Evolutionary conservation across 2,797 vertebrate species (phyloP).

Genomic region (Gobionotothen gibberifrons): DNA sequence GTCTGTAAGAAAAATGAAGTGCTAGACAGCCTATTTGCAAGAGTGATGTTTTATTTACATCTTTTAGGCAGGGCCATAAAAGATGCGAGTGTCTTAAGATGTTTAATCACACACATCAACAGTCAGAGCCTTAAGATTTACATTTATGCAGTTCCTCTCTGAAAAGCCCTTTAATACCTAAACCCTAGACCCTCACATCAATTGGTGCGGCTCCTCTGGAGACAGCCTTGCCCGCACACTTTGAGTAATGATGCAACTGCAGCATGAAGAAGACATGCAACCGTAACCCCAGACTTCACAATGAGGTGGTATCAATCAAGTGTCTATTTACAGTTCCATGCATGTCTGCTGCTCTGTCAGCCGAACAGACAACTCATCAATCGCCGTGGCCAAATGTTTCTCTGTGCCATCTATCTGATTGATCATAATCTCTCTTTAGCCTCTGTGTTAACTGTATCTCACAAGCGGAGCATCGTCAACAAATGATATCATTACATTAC

Average conservation of each 20-base stretch:
- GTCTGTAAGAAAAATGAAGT: background rate
- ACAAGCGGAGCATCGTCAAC: conserved; percentile 11
- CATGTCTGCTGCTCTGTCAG: conserved; percentile 52
- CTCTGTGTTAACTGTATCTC: conserved; percentile 11
- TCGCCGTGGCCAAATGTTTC: conserved; percentile 19
- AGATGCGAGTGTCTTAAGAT: conserved; percentile 2
- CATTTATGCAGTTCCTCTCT: conserved; percentile 19
- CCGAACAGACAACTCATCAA: conserved; percentile 56
- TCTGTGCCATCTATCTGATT: conserved; percentile 22
- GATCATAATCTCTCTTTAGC: conserved; percentile 35
- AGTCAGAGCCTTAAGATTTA: conserved; percentile 30
- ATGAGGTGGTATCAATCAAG: conserved; percentile 61
- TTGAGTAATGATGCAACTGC: conserved; percentile 61
- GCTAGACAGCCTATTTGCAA: background rate
- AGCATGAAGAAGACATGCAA: conserved; percentile 52
- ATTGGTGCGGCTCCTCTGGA: conserved; percentile 44
- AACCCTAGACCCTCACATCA: conserved; percentile 30
- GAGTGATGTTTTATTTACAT: conserved; percentile 20
- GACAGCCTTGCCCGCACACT: conserved; percentile 42
- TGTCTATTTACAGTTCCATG: conserved; percentile 52
- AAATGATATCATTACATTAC: conserved; percentile 2
- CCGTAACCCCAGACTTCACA: conserved; percentile 32
- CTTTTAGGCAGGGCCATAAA: conserved; percentile 8
- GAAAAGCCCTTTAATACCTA: conserved; percentile 30
- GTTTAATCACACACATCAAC: conserved; percentile 24